Conservation (phyloP, 2,797 vertebrate species). For the Hirundo rustica region DNA sequence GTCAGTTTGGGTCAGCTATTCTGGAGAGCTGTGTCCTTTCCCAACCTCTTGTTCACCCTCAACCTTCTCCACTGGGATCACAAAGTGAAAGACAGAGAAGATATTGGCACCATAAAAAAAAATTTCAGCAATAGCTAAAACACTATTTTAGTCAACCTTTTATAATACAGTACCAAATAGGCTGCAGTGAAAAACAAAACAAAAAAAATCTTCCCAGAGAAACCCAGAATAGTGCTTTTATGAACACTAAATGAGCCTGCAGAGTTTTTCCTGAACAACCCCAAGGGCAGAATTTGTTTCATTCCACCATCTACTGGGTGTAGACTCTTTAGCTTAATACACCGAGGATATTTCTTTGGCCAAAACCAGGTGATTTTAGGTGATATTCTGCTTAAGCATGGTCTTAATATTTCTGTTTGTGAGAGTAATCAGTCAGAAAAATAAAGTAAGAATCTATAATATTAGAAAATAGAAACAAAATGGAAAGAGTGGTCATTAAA, state of each 20-base stretch:
- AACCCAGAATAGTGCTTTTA: not conserved
- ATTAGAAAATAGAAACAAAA: not conserved
- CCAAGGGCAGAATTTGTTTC: not conserved
- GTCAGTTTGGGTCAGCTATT: not conserved
- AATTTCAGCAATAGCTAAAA: not conserved
- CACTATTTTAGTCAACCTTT: not conserved
- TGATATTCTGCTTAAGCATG: not conserved
- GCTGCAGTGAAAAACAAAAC: not conserved
- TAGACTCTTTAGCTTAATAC: not conserved
- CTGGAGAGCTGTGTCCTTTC: not conserved
- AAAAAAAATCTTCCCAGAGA: not conserved
- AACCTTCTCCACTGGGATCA: not conserved
- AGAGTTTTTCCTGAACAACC: not conserved
- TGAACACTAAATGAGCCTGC: not conserved
- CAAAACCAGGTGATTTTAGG: not conserved
- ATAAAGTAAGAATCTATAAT: not conserved
- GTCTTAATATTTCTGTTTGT: not conserved
- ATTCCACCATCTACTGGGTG: not conserved
- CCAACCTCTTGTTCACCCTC: not conserved
- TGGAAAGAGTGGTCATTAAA: not conserved
- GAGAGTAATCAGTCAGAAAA: not conserved
- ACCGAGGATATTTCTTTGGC: not conserved
- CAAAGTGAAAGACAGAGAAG: not conserved
- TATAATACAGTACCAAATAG: not conserved
- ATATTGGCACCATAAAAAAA: not conserved